phyloP scores from a whole-genome alignment of 2,797 vertebrate genomes.

The Schizopygopsis malacanthus region DNA sequence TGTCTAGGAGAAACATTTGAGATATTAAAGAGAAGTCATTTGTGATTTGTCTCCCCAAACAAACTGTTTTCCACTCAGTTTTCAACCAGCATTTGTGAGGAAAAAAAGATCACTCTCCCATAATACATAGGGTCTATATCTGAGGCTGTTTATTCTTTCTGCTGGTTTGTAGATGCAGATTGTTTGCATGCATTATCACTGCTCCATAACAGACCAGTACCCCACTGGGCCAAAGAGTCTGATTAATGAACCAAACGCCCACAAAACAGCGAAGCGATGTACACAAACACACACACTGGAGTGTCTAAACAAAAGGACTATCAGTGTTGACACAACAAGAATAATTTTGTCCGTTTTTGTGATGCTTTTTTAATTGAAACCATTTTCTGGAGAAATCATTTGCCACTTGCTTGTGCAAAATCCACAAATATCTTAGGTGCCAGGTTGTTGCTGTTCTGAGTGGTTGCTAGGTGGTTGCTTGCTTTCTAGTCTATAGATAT shows the following conservation, averaged over 20 bases:
- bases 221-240: slow-evolving; percentile 76
- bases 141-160: slow-evolving; percentile 75
- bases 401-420: not conserved
- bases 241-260: slow-evolving; percentile 78
- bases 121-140: slow-evolving; percentile 32
- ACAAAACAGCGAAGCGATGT: slow-evolving; percentile 70
- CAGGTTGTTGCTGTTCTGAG: not conserved
- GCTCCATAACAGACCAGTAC: slow-evolving; percentile 76
- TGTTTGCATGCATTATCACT: slow-evolving; percentile 82
- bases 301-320: slow-evolving; percentile 3
- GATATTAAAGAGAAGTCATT: not conserved
- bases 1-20: not conserved
- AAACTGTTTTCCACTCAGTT: slow-evolving; percentile 3
- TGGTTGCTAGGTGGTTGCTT: not conserved
- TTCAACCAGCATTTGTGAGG: not conserved
- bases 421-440: not conserved
- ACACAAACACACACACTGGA: slow-evolving; percentile 29
- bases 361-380: slow-evolving; percentile 2
- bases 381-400: not conserved
- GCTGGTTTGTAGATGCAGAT: slow-evolving; percentile 76
- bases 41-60: not conserved
- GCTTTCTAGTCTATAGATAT: not conserved
- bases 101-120: not conserved
- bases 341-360: slow-evolving; percentile 13
- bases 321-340: slow-evolving; percentile 8